A percentile compares a stretch with the other conserved stretches of the same genome.
Conservation (phyloP, 2,797 vertebrate species). For the Chelon auratus region DNA sequence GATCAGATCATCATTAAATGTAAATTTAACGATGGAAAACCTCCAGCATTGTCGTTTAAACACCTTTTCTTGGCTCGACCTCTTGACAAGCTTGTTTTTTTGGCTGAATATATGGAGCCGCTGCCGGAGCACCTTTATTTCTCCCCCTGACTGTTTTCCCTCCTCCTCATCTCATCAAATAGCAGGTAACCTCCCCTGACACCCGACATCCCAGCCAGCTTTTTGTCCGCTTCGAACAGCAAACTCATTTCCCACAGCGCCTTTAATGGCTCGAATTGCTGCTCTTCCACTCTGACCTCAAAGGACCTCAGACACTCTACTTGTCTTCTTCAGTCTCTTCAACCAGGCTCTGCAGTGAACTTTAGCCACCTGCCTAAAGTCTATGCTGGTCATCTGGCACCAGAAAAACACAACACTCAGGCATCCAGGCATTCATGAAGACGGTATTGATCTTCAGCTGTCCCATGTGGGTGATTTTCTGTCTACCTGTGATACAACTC, state of each 20-base stretch:
- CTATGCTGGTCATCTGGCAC: neutral
- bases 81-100: neutral
- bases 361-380: neutral
- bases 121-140: neutral
- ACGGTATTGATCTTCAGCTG: slow-evolving; percentile 29
- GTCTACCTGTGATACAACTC: slow-evolving; percentile 33
- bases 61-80: neutral
- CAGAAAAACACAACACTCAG: neutral
- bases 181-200: slow-evolving; percentile 31
- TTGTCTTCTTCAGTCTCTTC: slow-evolving; percentile 5
- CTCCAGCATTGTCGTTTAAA: no score
- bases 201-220: neutral
- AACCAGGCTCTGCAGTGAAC: neutral
- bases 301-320: slow-evolving; percentile 7
- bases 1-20: no score
- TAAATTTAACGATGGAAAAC: no score
- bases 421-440: neutral
- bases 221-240: slow-evolving; percentile 21
- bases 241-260: slow-evolving; percentile 10
- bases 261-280: slow-evolving; percentile 35
- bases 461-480: slow-evolving; percentile 30
- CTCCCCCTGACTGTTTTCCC: neutral
- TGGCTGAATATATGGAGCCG: no score
- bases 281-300: slow-evolving; percentile 24
- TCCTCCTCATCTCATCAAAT: slow-evolving; percentile 20